phyloP scores from a whole-genome alignment of 2,797 vertebrate genomes.

The Mus minutoides region DNA sequence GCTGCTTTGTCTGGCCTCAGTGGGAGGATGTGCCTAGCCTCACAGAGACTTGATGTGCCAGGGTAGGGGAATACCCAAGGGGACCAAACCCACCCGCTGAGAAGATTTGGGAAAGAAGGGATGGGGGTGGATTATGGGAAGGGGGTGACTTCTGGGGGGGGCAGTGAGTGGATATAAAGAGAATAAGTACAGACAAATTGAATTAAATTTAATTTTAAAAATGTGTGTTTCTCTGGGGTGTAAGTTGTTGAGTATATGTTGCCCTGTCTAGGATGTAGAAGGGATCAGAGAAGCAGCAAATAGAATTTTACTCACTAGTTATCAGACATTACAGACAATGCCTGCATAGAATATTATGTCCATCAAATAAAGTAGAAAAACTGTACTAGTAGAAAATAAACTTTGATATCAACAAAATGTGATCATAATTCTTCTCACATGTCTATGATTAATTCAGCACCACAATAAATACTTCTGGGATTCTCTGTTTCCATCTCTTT shows the following conservation, averaged over 20 bases:
- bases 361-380: background rate
- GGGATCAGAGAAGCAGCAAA: background rate
- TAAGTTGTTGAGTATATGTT: background rate
- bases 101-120: background rate
- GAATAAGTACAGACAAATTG: background rate
- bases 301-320: background rate
- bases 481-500: background rate
- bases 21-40: background rate
- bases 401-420: background rate
- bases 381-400: background rate
- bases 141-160: background rate
- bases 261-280: background rate
- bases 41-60: background rate
- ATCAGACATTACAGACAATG: background rate
- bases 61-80: background rate
- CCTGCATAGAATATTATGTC: no score
- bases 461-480: background rate
- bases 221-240: background rate
- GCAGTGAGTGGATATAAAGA: background rate
- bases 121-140: background rate
- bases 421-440: background rate
- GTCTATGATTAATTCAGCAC: background rate
- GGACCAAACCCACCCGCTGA: background rate
- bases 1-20: background rate
- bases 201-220: background rate